Evolutionary conservation across 2,797 vertebrate species (phyloP).

Genomic region (Gallinago stenura): DNA sequence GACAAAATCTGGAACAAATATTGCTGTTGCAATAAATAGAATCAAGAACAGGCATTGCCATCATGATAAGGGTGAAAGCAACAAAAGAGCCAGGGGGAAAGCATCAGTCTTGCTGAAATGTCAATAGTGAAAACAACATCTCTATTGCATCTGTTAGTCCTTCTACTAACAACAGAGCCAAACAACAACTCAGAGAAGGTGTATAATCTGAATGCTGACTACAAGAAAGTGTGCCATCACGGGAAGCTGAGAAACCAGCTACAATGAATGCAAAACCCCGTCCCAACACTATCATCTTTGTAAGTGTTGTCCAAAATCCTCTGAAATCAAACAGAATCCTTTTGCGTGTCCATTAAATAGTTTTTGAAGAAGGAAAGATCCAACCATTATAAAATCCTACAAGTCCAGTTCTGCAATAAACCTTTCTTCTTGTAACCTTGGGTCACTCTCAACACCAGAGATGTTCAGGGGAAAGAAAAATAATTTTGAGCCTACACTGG

Average conservation of each 20-base stretch:
- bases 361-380: neutral
- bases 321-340: neutral
- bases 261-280: neutral
- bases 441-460: neutral
- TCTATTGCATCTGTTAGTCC: neutral
- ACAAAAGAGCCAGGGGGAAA: neutral
- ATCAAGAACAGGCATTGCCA: neutral
- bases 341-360: neutral
- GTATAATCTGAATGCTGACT: neutral
- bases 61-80: neutral
- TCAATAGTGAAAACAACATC: neutral
- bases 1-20: neutral
- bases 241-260: neutral
- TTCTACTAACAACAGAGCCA: neutral
- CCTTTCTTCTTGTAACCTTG: neutral
- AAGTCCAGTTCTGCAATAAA: neutral
- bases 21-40: neutral
- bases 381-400: neutral
- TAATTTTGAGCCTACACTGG: neutral
- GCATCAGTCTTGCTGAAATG: neutral
- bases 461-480: neutral
- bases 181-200: neutral
- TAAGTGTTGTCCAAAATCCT: neutral
- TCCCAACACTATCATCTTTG: neutral
- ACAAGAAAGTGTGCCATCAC: neutral